phyloP scores from a whole-genome alignment of 2,113 vertebrate genomes.

The Halichoeres trimaculatus region DNA sequence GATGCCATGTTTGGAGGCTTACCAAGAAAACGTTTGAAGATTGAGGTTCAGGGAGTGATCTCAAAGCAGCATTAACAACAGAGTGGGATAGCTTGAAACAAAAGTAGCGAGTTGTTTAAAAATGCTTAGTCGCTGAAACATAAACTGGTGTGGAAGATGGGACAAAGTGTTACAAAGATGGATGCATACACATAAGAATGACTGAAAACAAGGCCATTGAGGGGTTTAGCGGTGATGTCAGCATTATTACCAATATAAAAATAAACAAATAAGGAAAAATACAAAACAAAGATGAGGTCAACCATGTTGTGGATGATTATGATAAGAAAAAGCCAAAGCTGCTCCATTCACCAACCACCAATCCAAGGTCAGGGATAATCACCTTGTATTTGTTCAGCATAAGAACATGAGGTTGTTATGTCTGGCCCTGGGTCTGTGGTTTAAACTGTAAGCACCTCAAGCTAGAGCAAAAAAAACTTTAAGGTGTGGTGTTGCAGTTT shows the following conservation, averaged over 20 bases:
- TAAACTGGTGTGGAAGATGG: slow-evolving; percentile 60
- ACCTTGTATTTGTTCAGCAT: background rate
- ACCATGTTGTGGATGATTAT: slow-evolving; percentile 29
- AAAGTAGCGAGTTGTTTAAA: slow-evolving; percentile 73
- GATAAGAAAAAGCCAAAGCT: slow-evolving; percentile 27
- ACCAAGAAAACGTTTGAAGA: slow-evolving; percentile 60
- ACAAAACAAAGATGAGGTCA: slow-evolving; percentile 72
- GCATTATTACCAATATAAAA: slow-evolving; percentile 62
- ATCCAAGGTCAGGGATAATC: slow-evolving; percentile 34
- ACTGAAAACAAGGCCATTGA: slow-evolving; percentile 80
- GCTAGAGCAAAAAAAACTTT: slow-evolving; percentile 70
- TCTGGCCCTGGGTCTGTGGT: slow-evolving; percentile 46
- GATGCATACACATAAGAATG: slow-evolving; percentile 50
- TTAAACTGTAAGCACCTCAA: slow-evolving; percentile 30
- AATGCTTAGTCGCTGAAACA: slow-evolving; percentile 21
- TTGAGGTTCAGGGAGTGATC: slow-evolving; percentile 66
- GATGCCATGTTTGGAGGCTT: slow-evolving; percentile 71
- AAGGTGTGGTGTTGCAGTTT: slow-evolving; percentile 73
- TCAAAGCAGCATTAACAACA: slow-evolving; percentile 82
- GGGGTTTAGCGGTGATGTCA: slow-evolving; percentile 81
- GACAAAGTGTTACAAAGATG: slow-evolving; percentile 70
- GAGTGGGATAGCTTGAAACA: slow-evolving; percentile 84
- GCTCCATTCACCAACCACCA: slow-evolving; percentile 23
- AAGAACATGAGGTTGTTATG: background rate
- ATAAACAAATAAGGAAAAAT: slow-evolving; percentile 12